Conservation (phyloP, 2,113 vertebrate genomes). For the Scortum barcoo region DNA sequence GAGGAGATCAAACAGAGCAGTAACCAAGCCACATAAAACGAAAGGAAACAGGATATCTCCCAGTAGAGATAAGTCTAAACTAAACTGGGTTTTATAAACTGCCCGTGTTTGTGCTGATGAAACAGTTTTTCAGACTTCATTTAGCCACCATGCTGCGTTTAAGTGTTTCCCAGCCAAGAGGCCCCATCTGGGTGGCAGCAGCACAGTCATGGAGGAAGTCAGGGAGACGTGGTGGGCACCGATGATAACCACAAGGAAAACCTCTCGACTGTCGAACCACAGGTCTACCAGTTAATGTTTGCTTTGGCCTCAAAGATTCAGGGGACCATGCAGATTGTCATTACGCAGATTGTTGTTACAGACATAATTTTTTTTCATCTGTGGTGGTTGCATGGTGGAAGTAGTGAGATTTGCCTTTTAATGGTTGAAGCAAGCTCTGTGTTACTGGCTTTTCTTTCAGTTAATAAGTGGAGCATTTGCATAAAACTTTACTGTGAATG, state of each 20-base stretch:
- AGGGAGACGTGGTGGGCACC: constrained; percentile 53
- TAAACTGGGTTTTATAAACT: constrained; percentile 50
- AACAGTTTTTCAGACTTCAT: constrained; percentile 53
- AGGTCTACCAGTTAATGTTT: constrained; percentile 32
- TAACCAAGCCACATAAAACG: constrained; percentile 63
- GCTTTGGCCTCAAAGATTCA: constrained; percentile 15
- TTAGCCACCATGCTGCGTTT: constrained; percentile 58
- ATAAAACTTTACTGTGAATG: not conserved
- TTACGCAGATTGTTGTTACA: not conserved
- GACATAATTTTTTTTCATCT: not conserved
- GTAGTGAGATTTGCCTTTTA: not conserved
- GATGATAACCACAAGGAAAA: constrained; percentile 51
- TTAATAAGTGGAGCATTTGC: not conserved
- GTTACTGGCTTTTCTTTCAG: constrained; percentile 6
- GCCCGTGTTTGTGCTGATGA: constrained; percentile 46
- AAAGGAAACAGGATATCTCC: constrained; percentile 63
- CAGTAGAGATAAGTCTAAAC: constrained; percentile 37
- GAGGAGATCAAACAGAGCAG: constrained; percentile 71
- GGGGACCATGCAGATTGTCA: not conserved
- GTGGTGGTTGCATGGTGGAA: not conserved
- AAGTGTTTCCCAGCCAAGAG: constrained; percentile 59
- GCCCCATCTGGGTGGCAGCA: constrained; percentile 68
- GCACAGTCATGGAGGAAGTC: constrained; percentile 70
- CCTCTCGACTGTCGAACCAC: constrained; percentile 35
- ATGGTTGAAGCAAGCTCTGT: constrained; percentile 1